Base-by-base conservation (phyloP, 2,888 invertebrate genomes). In the Papilio elwesi region DNA sequence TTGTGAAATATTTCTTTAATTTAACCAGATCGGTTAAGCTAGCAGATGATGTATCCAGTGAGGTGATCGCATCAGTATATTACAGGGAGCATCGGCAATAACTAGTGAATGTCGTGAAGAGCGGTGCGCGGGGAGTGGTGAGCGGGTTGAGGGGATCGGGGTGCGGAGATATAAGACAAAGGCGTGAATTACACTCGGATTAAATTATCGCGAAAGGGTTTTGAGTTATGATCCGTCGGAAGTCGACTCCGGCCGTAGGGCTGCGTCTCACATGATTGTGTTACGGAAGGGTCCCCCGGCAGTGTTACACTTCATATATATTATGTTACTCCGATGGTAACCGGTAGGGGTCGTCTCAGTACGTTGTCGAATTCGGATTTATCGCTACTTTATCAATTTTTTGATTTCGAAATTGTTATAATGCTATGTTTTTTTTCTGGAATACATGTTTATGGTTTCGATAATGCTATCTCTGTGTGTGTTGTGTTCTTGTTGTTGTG, bases 151-250 rank as follows among this genome's bases (percentile, higher is more conserved):
- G n/a, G n/a, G n/a, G n/a, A n/a, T n/a, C 26, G 57, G 36, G 36
- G 38, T 8, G 59, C 36, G 48, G 70, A n/a, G 55, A 70, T 64
- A 64, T 70, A 64, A 70, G 36, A 70, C 64, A 53, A 65, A 66
- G 65, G 66, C 66, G 59, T 15, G 71, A 71, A 65, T 66, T 71
- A 71, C 71, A 59, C 49, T 55, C 66, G 71, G 66, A 71, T 71
- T 71, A 59, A 66, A 66, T 71, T 71, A 71, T 66, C 66, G 51
- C 49, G 66, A 59, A 71, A 66, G 66, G 71, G 66, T 55, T 66
- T 65, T 71, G 66, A 71, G 66, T 71, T 71, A 71, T 71, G 71
- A 71, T 51, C 57, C 66, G 71, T 71, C 66, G 52, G 43, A 62
- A 59, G n/a, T 65, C 49, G 65, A 57, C 62, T 67, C 8, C 47